These are phyloP conservation scores for Volucella bombylans DNA, from an alignment of 2,888 invertebrate species.

Conservation along the genomic window DNA sequence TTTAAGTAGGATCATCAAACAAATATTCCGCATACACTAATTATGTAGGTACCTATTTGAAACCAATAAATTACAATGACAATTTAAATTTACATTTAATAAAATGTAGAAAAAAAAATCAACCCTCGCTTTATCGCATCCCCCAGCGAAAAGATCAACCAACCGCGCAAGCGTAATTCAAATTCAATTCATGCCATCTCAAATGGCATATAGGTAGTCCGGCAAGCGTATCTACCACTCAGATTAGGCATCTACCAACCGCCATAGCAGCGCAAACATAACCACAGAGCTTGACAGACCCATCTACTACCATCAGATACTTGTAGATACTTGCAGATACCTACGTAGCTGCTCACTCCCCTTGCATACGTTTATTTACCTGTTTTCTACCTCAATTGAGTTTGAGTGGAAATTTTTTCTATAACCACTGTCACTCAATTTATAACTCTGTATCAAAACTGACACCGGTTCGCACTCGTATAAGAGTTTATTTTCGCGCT, in stretches of 20 bases:
- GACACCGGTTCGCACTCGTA: constrained; percentile 55
- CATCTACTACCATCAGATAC: constrained; percentile 49
- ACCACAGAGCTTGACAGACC: constrained; percentile 6
- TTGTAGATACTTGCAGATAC: constrained; percentile 25
- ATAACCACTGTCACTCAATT: constrained; percentile 12
- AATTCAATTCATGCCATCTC: constrained; percentile 6
- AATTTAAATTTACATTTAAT: too few species aligned
- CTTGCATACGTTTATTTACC: constrained; percentile 35
- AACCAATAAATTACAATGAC: too few species aligned
- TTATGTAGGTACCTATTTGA: too few species aligned
- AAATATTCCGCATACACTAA: too few species aligned
- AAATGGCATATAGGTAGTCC: not conserved
- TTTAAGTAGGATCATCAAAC: too few species aligned
- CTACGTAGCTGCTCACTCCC: constrained; percentile 3
- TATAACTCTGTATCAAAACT: constrained; percentile 33
- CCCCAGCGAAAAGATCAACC: constrained; percentile 12
- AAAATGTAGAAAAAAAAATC: not conserved
- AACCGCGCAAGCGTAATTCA: constrained; percentile 53
- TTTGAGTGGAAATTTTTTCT: constrained; percentile 26
- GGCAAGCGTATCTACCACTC: constrained; percentile 10
- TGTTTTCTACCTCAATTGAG: constrained; percentile 21
- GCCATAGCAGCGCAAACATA: constrained; percentile 38
- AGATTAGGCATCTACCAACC: constrained; percentile 53
- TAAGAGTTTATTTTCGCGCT: constrained; percentile 60
- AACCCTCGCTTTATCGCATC: not conserved